phyloP scores from a whole-genome alignment of 1,140 invertebrate species.

The Lepidurus couesii region DNA sequence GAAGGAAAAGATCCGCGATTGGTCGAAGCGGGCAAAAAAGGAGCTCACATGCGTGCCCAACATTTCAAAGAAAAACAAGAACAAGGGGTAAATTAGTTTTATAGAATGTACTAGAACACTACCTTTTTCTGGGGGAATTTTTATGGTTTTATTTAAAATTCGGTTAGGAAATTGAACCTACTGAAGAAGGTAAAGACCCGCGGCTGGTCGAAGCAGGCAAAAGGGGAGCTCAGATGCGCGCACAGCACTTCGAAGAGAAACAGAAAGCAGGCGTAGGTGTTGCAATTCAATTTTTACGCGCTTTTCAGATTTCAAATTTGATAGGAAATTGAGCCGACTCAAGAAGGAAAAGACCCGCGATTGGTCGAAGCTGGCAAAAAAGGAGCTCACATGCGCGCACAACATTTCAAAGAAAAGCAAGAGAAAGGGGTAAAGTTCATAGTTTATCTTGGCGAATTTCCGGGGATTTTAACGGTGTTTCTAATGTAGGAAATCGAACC shows the following conservation, averaged over 20 bases:
- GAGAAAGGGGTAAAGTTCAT: neutral
- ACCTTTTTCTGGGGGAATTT: too few relatives aligned
- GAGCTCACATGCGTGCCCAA: conserved; percentile 5
- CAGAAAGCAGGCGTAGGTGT: conserved; percentile 26
- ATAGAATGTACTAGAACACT: neutral
- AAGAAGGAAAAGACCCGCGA: conserved; percentile 23
- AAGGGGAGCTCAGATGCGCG: conserved; percentile 16
- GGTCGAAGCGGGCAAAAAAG: conserved; percentile 30
- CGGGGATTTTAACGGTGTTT: neutral
- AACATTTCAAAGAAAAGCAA: conserved; percentile 28
- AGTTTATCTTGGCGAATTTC: neutral
- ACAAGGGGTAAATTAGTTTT: neutral
- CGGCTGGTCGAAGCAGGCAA: conserved; percentile 27
- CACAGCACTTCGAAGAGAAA: conserved; percentile 27
- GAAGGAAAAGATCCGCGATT: conserved; percentile 29
- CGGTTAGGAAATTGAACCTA: conserved; percentile 24
- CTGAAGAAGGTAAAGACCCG: conserved; percentile 30
- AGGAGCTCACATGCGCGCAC: conserved; percentile 1
- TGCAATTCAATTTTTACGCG: neutral
- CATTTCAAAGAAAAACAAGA: conserved; percentile 6
- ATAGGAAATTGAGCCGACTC: conserved; percentile 25
- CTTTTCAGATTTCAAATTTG: neutral
- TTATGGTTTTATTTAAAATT: too few relatives aligned
- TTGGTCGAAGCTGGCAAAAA: conserved; percentile 27
- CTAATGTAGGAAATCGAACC: conserved; percentile 29